Evolutionary conservation across 2,797 vertebrate species (phyloP).

Genomic region (Scarus forsteni): DNA sequence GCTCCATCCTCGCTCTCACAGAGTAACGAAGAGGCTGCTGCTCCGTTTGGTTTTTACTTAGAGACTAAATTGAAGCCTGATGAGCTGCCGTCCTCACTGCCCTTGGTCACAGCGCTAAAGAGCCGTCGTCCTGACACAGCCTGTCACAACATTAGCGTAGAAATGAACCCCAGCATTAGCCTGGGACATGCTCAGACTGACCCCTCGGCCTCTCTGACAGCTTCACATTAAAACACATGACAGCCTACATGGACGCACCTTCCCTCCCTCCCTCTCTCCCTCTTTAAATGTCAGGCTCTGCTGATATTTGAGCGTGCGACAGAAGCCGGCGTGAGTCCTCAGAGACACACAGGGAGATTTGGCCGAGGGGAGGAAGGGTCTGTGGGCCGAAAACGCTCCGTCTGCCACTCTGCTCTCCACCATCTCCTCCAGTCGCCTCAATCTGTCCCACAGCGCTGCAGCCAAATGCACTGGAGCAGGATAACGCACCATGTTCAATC

Average conservation of each 20-base stretch:
- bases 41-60: constrained; percentile 4
- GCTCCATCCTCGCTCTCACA: neutral
- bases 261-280: neutral
- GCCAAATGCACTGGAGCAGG: neutral
- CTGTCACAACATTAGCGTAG: neutral
- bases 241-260: constrained; percentile 25
- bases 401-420: constrained; percentile 41
- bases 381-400: constrained; percentile 44
- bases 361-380: constrained; percentile 41
- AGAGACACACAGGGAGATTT: constrained; percentile 31
- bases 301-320: constrained; percentile 8
- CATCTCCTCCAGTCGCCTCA: constrained; percentile 9
- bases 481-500: neutral
- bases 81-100: neutral
- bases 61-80: constrained; percentile 19
- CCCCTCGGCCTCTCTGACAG: neutral
- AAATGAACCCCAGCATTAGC: constrained; percentile 10
- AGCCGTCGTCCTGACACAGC: neutral
- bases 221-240: constrained; percentile 14
- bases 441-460: constrained; percentile 1
- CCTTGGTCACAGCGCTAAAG: neutral
- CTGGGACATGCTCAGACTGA: constrained; percentile 4
- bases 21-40: constrained; percentile 38
- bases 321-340: constrained; percentile 30
- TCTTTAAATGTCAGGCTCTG: constrained; percentile 29